phyloP scores from a whole-genome alignment of 2,888 invertebrate species.

The Brachyptera putata region DNA sequence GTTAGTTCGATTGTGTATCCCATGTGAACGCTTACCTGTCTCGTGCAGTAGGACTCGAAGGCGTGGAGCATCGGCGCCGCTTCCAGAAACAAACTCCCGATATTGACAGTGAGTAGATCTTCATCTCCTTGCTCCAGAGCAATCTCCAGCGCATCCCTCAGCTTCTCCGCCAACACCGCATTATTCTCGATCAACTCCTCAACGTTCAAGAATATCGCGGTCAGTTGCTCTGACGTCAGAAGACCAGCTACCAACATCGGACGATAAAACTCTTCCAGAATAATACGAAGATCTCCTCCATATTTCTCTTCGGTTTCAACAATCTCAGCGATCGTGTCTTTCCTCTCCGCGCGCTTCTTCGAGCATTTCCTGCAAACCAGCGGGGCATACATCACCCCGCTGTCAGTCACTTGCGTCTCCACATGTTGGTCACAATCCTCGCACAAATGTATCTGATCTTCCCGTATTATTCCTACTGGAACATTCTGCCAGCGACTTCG shows the following conservation, averaged over 20 bases:
- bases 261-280: conserved; percentile 87
- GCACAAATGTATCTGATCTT: conserved; percentile 66
- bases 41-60: conserved; percentile 91
- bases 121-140: conserved; percentile 58
- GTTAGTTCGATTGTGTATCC: too few species aligned
- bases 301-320: conserved; percentile 96
- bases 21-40: conserved; percentile 58
- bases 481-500: conserved; percentile 58
- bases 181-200: conserved; percentile 88
- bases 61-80: conserved; percentile 90
- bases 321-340: conserved; percentile 92
- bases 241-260: conserved; percentile 92
- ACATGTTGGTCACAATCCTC: conserved; percentile 84
- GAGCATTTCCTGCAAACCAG: conserved; percentile 83
- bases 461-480: conserved; percentile 46
- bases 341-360: conserved; percentile 82
- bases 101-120: conserved; percentile 82
- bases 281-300: conserved; percentile 86
- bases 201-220: conserved; percentile 88
- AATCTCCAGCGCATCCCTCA: conserved; percentile 82
- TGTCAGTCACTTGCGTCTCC: conserved; percentile 57
- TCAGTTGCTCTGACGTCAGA: conserved; percentile 72
- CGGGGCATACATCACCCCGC: conserved; percentile 68
- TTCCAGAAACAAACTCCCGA: conserved; percentile 86
- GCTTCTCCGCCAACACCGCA: conserved; percentile 76